Base-by-base conservation (phyloP, 92 coral and sea anemone genomes). In the Scolanthus callimorphus region DNA sequence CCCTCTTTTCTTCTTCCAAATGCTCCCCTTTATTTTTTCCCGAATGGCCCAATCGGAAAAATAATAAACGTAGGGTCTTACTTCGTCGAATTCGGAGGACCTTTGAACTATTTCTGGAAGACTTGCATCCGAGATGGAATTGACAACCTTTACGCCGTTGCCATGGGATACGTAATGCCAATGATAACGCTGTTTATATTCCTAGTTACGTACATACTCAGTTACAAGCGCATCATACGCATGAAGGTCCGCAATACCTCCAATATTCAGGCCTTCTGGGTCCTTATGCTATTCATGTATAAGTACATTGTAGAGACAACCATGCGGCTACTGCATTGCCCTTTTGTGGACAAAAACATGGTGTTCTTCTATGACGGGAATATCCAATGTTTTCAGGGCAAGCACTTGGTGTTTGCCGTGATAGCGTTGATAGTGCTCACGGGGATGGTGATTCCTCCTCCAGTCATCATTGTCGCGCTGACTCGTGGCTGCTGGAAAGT, bases 1-100 rank as follows among this genome's bases (percentile, higher is more conserved):
- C 2, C 99, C 99, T 20, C 71, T 94, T 48, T 94, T 94, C 66
- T 90, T 88, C 56, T 94, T 94, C 61, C 99, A 94, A 60, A 83
- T 94, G 44, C 85, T 94, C 31, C 96, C 99, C 9, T 83, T 89
- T 38, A 59, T 94, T 15, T 81, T 89, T 41, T 65, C 15, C 96
- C 94, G 0, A 78, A 57, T 46, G 78, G 61, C 20, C 49, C 55
- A n/a, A 92, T 84, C 26, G 96, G 89, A n/a, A 30, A 50, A 3
- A 57, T 77, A 3, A 88, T 89, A 20, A 8, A 66, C 46, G 67
- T 73, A 47, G 51, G 84, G 29, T 60, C 88, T 0, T 69, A 83
- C 62, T 26, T 85, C 17, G 71, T 89, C 24, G 79, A 84, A 13
- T 94, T 89, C 56, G 96, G 97, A 15, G 83, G 91, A 3, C 97